Conservation (phyloP, 1,140 invertebrate species). For the Anagrus nilaparvatae region DNA sequence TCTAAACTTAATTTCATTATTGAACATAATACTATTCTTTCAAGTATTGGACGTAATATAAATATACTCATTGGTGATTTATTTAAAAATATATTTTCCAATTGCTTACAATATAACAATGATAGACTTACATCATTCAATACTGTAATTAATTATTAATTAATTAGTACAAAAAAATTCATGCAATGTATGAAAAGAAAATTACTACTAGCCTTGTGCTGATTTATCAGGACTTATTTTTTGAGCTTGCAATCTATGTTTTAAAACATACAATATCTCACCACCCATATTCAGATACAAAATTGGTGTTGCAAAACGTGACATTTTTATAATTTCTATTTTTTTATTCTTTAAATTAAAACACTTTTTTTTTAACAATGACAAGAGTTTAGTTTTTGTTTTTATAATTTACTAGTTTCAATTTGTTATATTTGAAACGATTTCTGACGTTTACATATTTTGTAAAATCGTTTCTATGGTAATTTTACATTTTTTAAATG, state of each 20-base stretch:
- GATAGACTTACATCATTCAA: conserved; percentile 76
- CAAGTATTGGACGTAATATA: conserved; percentile 25
- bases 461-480: too few relatives aligned
- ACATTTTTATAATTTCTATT: conserved; percentile 46
- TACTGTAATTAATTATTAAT: conserved; percentile 50
- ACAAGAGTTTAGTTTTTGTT: too few relatives aligned
- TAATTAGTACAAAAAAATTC: conserved; percentile 11
- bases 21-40: conserved; percentile 79
- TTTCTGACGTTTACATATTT: too few relatives aligned
- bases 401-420: too few relatives aligned
- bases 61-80: conserved; percentile 47
- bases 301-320: conserved; percentile 61
- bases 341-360: too few relatives aligned
- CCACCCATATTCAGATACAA: conserved; percentile 87
- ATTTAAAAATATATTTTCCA: conserved; percentile 65
- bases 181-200: conserved; percentile 1
- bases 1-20: conserved; percentile 84
- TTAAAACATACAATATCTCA: conserved; percentile 91
- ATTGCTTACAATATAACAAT: conserved; percentile 72
- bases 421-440: too few relatives aligned
- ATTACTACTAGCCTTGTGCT: conserved; percentile 63
- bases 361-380: too few relatives aligned
- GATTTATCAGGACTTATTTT: conserved; percentile 68
- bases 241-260: conserved; percentile 80
- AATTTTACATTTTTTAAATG: too few relatives aligned